Evolutionary conservation across 2,888 invertebrate species (phyloP).

Genomic region (Drosophila emarginata): DNA sequence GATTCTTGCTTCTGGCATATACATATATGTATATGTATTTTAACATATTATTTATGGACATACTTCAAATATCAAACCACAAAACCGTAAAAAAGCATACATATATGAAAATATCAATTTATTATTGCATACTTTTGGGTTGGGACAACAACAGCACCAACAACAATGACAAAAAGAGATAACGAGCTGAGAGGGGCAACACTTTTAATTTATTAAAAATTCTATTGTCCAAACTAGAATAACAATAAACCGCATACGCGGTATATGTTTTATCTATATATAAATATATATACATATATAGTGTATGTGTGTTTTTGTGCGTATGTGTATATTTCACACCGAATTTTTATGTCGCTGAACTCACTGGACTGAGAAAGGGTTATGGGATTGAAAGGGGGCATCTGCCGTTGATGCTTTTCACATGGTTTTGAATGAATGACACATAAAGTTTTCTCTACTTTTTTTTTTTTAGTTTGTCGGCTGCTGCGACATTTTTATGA

Average conservation of each 20-base stretch:
- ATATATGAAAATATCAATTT: constrained; percentile 57
- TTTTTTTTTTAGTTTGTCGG: constrained; percentile 53
- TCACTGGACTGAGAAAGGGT: constrained; percentile 18
- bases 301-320: not conserved
- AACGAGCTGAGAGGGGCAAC: constrained; percentile 30
- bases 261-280: constrained; percentile 33
- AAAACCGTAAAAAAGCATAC: constrained; percentile 4
- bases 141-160: constrained; percentile 46
- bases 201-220: constrained; percentile 76
- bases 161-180: not conserved
- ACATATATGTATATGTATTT: constrained; percentile 34
- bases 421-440: constrained; percentile 75
- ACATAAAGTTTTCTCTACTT: constrained; percentile 69
- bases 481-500: constrained; percentile 73
- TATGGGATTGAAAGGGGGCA: not conserved
- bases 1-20: constrained; percentile 44
- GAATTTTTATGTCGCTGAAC: constrained; percentile 73
- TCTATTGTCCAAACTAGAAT: constrained; percentile 67
- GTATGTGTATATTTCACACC: constrained; percentile 46
- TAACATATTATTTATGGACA: constrained; percentile 63
- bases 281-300: constrained; percentile 41
- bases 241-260: constrained; percentile 61
- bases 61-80: constrained; percentile 22
- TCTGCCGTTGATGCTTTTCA: constrained; percentile 70
- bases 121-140: constrained; percentile 54